Base-by-base conservation (phyloP, 2,797 vertebrate genomes). In the Cynodonichthys magdalenae region DNA sequence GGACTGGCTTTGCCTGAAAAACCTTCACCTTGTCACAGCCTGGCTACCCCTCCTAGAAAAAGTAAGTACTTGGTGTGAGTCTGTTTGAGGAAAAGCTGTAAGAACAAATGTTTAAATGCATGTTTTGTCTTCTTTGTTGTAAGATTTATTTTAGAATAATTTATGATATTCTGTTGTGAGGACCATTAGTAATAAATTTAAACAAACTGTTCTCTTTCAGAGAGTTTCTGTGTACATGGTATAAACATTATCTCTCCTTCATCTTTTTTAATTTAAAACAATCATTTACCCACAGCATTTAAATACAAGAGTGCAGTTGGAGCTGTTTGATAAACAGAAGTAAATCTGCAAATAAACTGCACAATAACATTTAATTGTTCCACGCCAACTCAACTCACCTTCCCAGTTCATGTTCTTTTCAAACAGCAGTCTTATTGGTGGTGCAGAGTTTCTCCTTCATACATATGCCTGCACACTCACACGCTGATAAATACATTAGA, bases 1-100 rank as follows among this genome's bases (percentile, higher is more conserved):
- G 84, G 95, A 97, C 62, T 99, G 97, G 97, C 92, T 99, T 48
- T 99, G 97, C 80, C 92, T 99, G 61, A 99, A 98, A 87, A 99
- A 98, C 76, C 91, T 99, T 72, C 97, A 99, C 89, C 96, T 99
- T 0, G 97, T 98, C 79, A 96, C 95, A 2, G 87, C 95, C 60
- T 99, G 97, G 97, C 93, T 99, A 48, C 95, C 96, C 20, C 81
- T 95, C 27, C 74, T 99, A 60, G 97, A 99, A 92, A 99, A 99
- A 94, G 97, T 96, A 87, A 72, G 90, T 69, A 31, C 34, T 62
- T 19, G 63, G 11, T 65, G 15, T 65, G 34, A 60, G 5, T 59
- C 7, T 65, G 18, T 69, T 19, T 67, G 53, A 48, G 27, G 9
- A 58, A 46, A 54, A 7, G 11, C 39, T 24, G 3, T 15, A 53